Evolutionary conservation across 1,140 invertebrate genomes (phyloP).

Genomic region (Parasteatoda tepidariorum): DNA sequence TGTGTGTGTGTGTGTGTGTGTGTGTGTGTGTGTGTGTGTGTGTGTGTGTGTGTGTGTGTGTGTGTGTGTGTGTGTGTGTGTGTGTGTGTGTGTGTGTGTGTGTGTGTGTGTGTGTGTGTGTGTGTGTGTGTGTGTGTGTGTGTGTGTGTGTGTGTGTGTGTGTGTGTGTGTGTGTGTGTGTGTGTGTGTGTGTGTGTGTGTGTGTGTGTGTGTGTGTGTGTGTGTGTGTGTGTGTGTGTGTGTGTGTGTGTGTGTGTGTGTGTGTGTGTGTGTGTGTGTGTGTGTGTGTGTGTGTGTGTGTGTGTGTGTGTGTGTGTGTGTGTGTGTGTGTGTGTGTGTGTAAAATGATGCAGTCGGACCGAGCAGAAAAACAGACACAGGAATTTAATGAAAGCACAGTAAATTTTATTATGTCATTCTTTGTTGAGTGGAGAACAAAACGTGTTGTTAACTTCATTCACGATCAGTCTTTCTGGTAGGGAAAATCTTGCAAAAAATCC

Average conservation of each 20-base stretch:
- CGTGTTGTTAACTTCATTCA: no score
- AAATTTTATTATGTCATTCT: no score
- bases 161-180: background rate
- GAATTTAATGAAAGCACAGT: no score
- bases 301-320: background rate
- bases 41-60: background rate
- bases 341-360: no score
- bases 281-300: background rate
- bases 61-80: background rate
- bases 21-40: background rate
- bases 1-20: slow-evolving; percentile 7
- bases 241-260: background rate
- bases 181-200: background rate
- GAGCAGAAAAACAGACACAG: no score
- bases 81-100: background rate
- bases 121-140: background rate
- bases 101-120: background rate
- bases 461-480: no score
- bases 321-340: background rate
- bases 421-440: no score
- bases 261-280: background rate
- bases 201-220: background rate
- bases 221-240: background rate
- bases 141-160: background rate
- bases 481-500: no score